These are phyloP conservation scores for Zaprionus bogoriensis DNA, from an alignment of 2,888 invertebrate genomes.

Conservation along the genomic window DNA sequence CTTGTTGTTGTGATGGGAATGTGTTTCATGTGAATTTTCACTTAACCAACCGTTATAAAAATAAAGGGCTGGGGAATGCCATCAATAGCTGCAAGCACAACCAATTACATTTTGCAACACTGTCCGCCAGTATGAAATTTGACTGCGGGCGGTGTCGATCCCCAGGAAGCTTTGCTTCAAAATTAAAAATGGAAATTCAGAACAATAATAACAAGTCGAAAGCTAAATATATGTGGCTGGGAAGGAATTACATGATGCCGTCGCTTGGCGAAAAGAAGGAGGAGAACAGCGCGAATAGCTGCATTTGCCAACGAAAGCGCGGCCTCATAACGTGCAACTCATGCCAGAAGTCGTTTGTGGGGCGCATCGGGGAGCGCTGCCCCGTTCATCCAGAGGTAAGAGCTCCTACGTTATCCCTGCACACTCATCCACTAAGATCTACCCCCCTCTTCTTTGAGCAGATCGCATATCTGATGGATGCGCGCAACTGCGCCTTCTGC, in stretches of 20 bases:
- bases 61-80: too few relatives aligned
- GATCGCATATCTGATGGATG: constrained; percentile 52
- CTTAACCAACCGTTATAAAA: too few relatives aligned
- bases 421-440: not conserved
- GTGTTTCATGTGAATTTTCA: too few relatives aligned
- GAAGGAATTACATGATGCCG: not conserved
- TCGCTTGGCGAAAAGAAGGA: not conserved
- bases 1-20: too few relatives aligned
- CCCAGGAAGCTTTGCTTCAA: not conserved
- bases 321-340: constrained; percentile 26
- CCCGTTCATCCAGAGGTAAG: constrained; percentile 50
- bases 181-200: constrained; percentile 6
- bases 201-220: not conserved
- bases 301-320: constrained; percentile 48
- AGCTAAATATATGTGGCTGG: not conserved
- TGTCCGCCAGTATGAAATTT: not conserved
- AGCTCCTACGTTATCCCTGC: too few relatives aligned
- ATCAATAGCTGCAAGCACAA: not conserved
- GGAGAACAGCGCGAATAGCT: not conserved
- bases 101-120: not conserved
- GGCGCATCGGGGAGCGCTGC: constrained; percentile 48
- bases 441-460: not conserved
- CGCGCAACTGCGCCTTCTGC: constrained; percentile 48
- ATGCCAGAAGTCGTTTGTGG: constrained; percentile 40
- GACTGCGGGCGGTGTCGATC: too few relatives aligned